Percentiles rank a stretch among this genome's conserved stretches.
These are phyloP conservation scores for Noctilio leporinus DNA, from an alignment of 2,113 vertebrate species.

Conservation along the genomic window DNA sequence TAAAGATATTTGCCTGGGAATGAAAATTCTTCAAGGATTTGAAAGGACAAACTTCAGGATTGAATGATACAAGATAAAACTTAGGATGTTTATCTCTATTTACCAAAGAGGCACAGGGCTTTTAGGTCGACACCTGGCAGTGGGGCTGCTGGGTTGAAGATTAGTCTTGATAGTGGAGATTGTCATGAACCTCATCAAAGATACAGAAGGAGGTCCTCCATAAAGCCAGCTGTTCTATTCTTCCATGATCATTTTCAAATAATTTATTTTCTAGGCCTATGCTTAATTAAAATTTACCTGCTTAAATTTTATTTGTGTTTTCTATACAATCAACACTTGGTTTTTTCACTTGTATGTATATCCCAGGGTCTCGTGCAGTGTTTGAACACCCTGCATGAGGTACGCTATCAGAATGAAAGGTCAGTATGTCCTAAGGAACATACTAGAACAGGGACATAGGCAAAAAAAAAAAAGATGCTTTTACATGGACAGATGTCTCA, in stretches of 20 bases:
- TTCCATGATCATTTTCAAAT: not conserved
- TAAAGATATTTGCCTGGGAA: constrained; percentile 4
- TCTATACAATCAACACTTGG: not conserved
- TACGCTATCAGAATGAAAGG: not conserved
- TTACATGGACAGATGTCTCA: not conserved
- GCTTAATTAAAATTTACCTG: not conserved
- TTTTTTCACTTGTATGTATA: not conserved
- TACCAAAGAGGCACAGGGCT: not conserved
- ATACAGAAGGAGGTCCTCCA: not conserved
- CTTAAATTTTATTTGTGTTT: not conserved
- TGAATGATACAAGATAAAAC: not conserved
- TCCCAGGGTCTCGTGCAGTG: rapidly evolving
- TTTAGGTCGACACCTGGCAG: not conserved
- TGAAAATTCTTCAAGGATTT: not conserved
- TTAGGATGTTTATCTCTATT: not conserved
- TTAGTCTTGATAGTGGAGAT: not conserved
- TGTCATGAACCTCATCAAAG: not conserved
- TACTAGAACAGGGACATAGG: rapidly evolving
- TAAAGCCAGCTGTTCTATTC: not conserved
- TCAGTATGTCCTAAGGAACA: not conserved
- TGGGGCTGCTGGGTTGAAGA: not conserved
- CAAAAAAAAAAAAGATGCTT: not conserved
- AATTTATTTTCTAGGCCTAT: not conserved
- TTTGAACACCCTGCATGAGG: rapidly evolving
- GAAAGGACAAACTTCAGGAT: not conserved